Conservation (phyloP, 2,888 invertebrate species). For the Girardia tigrina region DNA sequence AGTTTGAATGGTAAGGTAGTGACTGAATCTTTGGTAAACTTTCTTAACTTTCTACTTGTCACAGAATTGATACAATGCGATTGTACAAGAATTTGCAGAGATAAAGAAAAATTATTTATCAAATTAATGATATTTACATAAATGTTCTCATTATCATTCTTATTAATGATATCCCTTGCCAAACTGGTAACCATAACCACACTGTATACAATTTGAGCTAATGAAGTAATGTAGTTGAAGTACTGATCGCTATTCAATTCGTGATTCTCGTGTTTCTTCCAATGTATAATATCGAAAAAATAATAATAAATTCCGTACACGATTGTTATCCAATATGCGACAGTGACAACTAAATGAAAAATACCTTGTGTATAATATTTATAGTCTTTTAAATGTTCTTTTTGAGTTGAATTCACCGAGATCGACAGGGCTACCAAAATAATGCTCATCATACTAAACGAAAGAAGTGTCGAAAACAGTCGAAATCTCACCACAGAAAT, state of each 20-base stretch:
- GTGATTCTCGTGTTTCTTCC: not conserved
- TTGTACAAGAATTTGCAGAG: no score
- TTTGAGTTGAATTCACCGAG: not conserved
- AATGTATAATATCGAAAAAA: not conserved
- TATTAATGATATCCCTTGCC: no score
- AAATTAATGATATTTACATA: no score
- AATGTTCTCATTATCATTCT: no score
- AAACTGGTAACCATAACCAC: not conserved
- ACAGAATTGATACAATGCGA: no score
- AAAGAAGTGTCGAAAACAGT: not conserved
- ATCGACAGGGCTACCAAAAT: not conserved
- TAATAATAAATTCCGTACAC: not conserved
- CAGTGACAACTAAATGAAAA: no score
- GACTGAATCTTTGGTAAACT: no score
- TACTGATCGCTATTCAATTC: not conserved
- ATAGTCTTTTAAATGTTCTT: not conserved
- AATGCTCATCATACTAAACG: not conserved
- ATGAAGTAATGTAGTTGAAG: not conserved
- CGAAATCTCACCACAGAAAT: not conserved
- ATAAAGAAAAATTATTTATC: no score
- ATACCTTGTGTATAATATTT: no score
- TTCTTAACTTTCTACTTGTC: no score
- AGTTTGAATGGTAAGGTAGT: no score
- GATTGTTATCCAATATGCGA: not conserved
- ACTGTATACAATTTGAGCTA: not conserved